Evolutionary conservation across 2,797 vertebrate genomes (phyloP), one percentile per base, ranked within the genome.

Genomic region (Galaxias olidus): DNA sequence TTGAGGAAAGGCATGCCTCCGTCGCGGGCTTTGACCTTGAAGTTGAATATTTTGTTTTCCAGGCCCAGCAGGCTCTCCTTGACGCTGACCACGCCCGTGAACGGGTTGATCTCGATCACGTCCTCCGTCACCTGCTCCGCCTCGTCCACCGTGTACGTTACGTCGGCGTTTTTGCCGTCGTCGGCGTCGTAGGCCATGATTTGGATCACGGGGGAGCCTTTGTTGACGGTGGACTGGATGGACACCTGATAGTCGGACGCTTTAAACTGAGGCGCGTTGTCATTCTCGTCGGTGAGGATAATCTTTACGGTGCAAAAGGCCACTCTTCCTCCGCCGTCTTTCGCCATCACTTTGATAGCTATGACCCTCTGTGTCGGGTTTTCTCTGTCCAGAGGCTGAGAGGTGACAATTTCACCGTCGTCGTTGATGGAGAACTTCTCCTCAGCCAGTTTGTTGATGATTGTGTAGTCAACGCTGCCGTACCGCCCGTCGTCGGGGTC

Each of bases 281-380:
- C 98, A 30, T 99, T 99, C 82, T 98, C 96, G 1, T 99, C 98
- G 0, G 95, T 98, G 52, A 99, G 94, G 59, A 98, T 99, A 55
- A 98, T 98, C 86, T 96, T 96, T 13, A 99, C 96, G 0, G 95
- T 97, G 84, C 98, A 99, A 81, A 98, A 99, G 0, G 94, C 97
- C 66, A 97, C 97, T 77, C 91, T 96, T 10, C 97, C 98, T 0
- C 98, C 97, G 0, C 95, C 95, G 1, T 98, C 98, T 78, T 94
- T 96, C 44, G 96, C 97, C 98, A 98, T 98, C 40, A 98, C 93
- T 87, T 98, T 98, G 77, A 99, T 95, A 30, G 95, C 94, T 8
- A 98, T 95, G 48, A 99, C 93, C 66, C 93, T 94, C 75, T 99
- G 96, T 0, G 92, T 91, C 1, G 96, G 93, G 79, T 98, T 98